Base-by-base conservation (phyloP, 2,113 vertebrate species). In the Equus przewalskii region DNA sequence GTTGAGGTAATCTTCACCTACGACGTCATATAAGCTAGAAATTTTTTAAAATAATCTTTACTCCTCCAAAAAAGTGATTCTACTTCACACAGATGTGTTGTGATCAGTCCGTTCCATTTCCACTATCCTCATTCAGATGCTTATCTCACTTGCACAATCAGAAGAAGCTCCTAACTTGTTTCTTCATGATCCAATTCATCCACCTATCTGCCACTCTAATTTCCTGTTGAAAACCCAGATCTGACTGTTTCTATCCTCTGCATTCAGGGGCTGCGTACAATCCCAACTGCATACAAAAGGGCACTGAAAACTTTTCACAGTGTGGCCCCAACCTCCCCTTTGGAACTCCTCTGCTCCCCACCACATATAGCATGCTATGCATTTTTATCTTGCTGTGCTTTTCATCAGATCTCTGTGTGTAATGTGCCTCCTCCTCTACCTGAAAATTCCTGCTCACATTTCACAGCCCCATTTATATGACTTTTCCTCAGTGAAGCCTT, bases 201-300 rank as follows among this genome's bases (percentile, higher is more conserved):
- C 54, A 94, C 58, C 96, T 92, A 90, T 86, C 92, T 96, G 89
- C 81, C 82, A 82, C 56, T 96, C 54, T 86, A 65, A 73, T 93
- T 97, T 94, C 96, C 92, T 93, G 92, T 83, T 41, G 41, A 93
- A 96, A 98, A 78, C 56, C 94, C 56, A 89, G 41, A 89, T 91
- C 92, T 86, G 81, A 88, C 78, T 86, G 11, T 91, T 93, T 93
- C 22, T 96, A 56, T 79, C 26, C 8, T 72, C 54, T 28, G 60
- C 76, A 81, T 92, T 87, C 80, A 49, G 80, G 49, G n/a, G 44
- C 79, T 94, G 60, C 36, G 36, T 41, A 41, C 36, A 41, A 41
- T 3, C 46, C n/a, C 75, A 76, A 14, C 76, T 56, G 56, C 81
- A 49, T 64, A 72, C 65, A 94, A 93, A 93, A 81, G 85, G 92